Conservation (phyloP, 2,113 vertebrate species). For the Gavia stellata region DNA sequence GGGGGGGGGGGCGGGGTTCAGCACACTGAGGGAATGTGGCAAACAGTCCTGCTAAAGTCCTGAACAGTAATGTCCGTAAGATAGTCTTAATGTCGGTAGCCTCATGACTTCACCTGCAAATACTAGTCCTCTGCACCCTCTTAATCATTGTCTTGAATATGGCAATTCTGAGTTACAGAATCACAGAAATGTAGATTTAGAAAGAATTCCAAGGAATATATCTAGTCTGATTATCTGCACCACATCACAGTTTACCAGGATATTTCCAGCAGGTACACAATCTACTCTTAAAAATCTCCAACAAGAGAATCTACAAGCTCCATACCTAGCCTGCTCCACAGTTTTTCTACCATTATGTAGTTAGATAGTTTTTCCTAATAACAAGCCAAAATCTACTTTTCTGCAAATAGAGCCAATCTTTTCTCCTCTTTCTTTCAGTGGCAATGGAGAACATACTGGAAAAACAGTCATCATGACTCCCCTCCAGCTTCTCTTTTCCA, state of each 20-base stretch:
- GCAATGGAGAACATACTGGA: not conserved
- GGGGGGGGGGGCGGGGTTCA: rapidly evolving
- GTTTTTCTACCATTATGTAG: not conserved
- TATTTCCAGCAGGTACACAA: not conserved
- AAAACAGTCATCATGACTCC: not conserved
- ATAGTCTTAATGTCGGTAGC: not conserved
- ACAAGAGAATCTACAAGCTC: not conserved
- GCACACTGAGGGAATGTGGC: not conserved
- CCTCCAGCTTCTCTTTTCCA: not conserved
- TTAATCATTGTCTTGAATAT: not conserved
- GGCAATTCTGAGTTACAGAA: not conserved
- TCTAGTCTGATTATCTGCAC: not conserved
- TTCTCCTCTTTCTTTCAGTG: not conserved
- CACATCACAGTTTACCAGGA: not conserved
- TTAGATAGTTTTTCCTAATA: not conserved
- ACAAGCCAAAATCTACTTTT: not conserved
- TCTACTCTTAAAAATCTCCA: not conserved
- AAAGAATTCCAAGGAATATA: not conserved
- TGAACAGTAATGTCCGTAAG: not conserved
- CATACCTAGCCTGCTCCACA: not conserved
- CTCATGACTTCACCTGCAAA: not conserved
- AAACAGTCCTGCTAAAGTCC: not conserved
- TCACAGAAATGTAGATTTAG: not conserved
- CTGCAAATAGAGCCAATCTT: not conserved
- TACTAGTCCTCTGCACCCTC: not conserved